Conservation (phyloP, 2,113 vertebrate species). For the Oxygymnocypris stewartii region DNA sequence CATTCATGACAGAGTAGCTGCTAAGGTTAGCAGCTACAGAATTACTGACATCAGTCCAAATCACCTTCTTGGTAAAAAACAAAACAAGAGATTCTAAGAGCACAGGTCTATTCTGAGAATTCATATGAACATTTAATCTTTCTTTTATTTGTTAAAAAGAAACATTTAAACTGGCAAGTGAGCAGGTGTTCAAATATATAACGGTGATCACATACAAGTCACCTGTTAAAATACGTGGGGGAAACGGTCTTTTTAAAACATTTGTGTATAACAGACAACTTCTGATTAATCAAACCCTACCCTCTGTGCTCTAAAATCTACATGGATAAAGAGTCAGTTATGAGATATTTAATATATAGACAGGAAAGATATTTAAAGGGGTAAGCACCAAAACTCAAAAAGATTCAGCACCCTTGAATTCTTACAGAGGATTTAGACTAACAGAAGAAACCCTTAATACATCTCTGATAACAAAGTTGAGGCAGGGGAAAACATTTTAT, state of each 20-base stretch:
- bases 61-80: not conserved
- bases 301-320: slow-evolving; percentile 72
- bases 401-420: slow-evolving; percentile 57
- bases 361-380: slow-evolving; percentile 59
- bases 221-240: not conserved
- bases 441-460: slow-evolving; percentile 56
- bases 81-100: not conserved
- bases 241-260: slow-evolving; percentile 32
- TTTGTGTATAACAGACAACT: slow-evolving; percentile 63
- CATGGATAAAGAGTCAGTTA: slow-evolving; percentile 71
- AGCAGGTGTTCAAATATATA: slow-evolving; percentile 15
- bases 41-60: not conserved
- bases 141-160: not conserved
- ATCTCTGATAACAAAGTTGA: slow-evolving; percentile 62
- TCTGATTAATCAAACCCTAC: slow-evolving; percentile 69
- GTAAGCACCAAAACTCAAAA: slow-evolving; percentile 65
- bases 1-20: slow-evolving; percentile 1
- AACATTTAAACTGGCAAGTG: slow-evolving; percentile 31
- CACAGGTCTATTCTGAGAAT: not conserved
- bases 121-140: not conserved
- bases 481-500: slow-evolving; percentile 32
- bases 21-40: too few relatives aligned
- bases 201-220: slow-evolving; percentile 5
- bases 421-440: slow-evolving; percentile 63
- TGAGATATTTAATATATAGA: slow-evolving; percentile 73